phyloP scores from a whole-genome alignment of 2,888 invertebrate genomes.

The Lasioglossum villosulum region DNA sequence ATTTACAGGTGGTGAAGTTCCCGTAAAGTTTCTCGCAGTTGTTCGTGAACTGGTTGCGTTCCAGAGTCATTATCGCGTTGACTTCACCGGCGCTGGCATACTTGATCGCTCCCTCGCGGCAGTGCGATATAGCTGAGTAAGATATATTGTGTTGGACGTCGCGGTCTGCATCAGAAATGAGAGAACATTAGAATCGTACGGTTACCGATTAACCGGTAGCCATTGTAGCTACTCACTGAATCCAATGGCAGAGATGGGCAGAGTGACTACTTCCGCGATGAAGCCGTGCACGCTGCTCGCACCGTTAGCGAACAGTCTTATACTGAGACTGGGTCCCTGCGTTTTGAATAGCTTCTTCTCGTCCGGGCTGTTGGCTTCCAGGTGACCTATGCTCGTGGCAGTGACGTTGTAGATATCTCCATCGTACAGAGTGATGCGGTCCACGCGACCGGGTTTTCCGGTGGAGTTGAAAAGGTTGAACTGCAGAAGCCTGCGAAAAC shows the following conservation, averaged over 20 bases:
- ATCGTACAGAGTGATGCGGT: conserved; percentile 94
- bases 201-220: background rate
- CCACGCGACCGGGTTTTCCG: conserved; percentile 91
- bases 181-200: background rate
- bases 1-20: conserved; percentile 95
- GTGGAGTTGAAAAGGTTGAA: conserved; percentile 96
- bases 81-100: conserved; percentile 97
- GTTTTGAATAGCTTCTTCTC: conserved; percentile 92
- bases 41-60: conserved; percentile 92
- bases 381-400: conserved; percentile 89
- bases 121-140: conserved; percentile 91
- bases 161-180: conserved; percentile 88
- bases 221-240: conserved; percentile 88
- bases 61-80: conserved; percentile 94
- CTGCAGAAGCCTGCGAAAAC: conserved; percentile 89
- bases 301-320: conserved; percentile 97
- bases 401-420: conserved; percentile 96
- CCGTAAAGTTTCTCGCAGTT: conserved; percentile 97
- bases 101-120: conserved; percentile 94
- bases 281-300: conserved; percentile 98
- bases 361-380: conserved; percentile 89
- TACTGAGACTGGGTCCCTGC: conserved; percentile 92
- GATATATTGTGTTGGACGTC: conserved; percentile 96
- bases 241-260: conserved; percentile 96
- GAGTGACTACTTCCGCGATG: conserved; percentile 97